Evolutionary conservation across 2,888 invertebrate species (phyloP).

Genomic region (Drosophila percnosoma): DNA sequence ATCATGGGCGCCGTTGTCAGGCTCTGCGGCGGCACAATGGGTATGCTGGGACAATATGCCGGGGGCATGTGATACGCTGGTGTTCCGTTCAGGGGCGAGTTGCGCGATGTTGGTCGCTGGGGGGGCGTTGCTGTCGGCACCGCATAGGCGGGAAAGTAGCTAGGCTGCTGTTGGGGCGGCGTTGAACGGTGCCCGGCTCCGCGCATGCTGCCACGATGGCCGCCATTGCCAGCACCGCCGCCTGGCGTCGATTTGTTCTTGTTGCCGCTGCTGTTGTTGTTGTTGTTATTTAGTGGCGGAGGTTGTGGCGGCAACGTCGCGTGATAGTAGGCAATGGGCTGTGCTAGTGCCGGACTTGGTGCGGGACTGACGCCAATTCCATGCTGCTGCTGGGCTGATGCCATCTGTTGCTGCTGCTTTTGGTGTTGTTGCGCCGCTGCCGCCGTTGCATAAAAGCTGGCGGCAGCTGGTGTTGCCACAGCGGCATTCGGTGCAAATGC

Average conservation of each 20-base stretch:
- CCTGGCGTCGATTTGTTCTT: conserved; percentile 9
- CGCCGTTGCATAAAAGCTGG: conserved; percentile 39
- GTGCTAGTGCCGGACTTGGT: conserved; percentile 31
- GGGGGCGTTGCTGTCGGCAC: conserved; percentile 60
- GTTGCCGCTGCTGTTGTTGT: conserved; percentile 17
- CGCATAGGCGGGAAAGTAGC: conserved; percentile 52
- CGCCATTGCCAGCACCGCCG: conserved; percentile 25
- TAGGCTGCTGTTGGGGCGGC: conserved; percentile 53
- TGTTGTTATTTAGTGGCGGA: conserved; percentile 18
- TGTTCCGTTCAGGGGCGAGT: conserved; percentile 63
- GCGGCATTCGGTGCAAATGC: conserved; percentile 54
- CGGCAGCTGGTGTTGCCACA: conserved; percentile 27
- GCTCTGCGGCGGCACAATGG: conserved; percentile 53
- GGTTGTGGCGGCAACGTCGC: conserved; percentile 18
- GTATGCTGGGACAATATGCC: conserved; percentile 66
- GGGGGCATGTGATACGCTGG: conserved; percentile 67
- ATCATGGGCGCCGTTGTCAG: conserved; percentile 57
- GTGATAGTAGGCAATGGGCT: conserved; percentile 40
- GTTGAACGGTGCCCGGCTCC: conserved; percentile 48
- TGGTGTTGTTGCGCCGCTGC: conserved; percentile 26
- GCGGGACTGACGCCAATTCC: conserved; percentile 26
- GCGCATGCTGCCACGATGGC: conserved; percentile 47
- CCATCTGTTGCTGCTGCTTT: conserved; percentile 49
- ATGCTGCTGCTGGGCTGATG: conserved; percentile 42
- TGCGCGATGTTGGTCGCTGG: conserved; percentile 65